Evolutionary conservation across 2,888 invertebrate species (phyloP).

Genomic region (Tenthredo livida): DNA sequence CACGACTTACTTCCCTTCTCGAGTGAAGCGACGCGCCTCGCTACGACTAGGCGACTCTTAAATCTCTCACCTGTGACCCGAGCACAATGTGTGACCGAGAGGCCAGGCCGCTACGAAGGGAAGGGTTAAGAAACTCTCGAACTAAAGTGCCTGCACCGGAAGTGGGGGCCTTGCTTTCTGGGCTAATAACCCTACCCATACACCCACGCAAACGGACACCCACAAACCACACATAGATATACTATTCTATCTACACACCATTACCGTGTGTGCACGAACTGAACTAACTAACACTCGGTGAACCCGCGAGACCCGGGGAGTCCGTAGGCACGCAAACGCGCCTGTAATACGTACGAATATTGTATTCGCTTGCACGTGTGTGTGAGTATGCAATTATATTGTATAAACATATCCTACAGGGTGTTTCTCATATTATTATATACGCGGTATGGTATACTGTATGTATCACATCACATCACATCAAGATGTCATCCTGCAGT

Average conservation of each 20-base stretch:
- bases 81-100: constrained; percentile 68
- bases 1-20: constrained; percentile 56
- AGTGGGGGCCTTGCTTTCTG: constrained; percentile 78
- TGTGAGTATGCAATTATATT: constrained; percentile 33
- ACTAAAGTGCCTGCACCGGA: constrained; percentile 77
- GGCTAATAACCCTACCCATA: constrained; percentile 78
- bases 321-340: constrained; percentile 50
- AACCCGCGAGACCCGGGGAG: constrained; percentile 51
- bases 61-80: constrained; percentile 74
- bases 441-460: background rate
- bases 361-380: constrained; percentile 4
- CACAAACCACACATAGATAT: constrained; percentile 33
- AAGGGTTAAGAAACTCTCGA: constrained; percentile 78
- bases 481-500: constrained; percentile 27
- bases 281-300: constrained; percentile 39
- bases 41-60: constrained; percentile 60
- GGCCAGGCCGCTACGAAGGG: constrained; percentile 69
- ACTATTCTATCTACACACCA: background rate
- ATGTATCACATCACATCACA: background rate
- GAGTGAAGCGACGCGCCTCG: constrained; percentile 55
- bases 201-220: constrained; percentile 49
- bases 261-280: constrained; percentile 19
- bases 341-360: constrained; percentile 45
- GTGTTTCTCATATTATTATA: constrained; percentile 33
- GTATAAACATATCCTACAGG: constrained; percentile 35